These are phyloP conservation scores for Rhinogobius similis DNA, from an alignment of 2,113 vertebrate species.

Conservation along the genomic window DNA sequence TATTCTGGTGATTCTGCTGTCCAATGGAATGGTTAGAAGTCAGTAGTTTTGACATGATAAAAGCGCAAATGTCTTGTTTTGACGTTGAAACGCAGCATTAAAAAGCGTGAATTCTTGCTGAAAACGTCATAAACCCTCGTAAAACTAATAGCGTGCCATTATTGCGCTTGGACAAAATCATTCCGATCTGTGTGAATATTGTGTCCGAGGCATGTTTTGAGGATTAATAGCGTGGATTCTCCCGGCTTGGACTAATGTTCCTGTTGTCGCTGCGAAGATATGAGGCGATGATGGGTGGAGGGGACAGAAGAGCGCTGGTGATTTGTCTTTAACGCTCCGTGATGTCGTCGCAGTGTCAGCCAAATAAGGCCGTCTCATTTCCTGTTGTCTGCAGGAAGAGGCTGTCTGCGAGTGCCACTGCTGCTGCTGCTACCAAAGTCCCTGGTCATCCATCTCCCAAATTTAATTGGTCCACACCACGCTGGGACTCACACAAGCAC, in stretches of 20 bases:
- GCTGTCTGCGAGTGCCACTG: slow-evolving; percentile 59
- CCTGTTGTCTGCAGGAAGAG: slow-evolving; percentile 80
- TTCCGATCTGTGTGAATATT: slow-evolving; percentile 26
- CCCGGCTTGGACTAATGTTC: slow-evolving; percentile 18
- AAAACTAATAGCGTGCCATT: background rate
- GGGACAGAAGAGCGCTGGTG: slow-evolving; percentile 46
- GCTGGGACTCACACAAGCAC: slow-evolving; percentile 41
- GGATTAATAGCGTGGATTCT: slow-evolving; percentile 34
- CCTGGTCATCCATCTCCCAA: slow-evolving; percentile 75
- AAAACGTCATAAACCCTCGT: too few relatives aligned
- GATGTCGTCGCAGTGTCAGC: slow-evolving; percentile 67
- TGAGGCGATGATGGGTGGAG: slow-evolving; percentile 49
- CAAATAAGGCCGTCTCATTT: slow-evolving; percentile 80
- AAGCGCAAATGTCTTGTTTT: too few relatives aligned
- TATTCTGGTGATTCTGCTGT: too few relatives aligned
- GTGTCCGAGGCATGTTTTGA: slow-evolving; percentile 41
- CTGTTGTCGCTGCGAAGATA: slow-evolving; percentile 37
- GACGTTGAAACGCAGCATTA: too few relatives aligned
- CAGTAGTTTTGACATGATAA: too few relatives aligned
- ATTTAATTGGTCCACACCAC: slow-evolving; percentile 78
- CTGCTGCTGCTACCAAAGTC: slow-evolving; percentile 58
- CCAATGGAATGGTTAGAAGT: too few relatives aligned
- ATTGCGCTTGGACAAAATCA: background rate
- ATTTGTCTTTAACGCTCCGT: slow-evolving; percentile 72
- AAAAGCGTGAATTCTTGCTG: too few relatives aligned